Conservation (phyloP, 2,888 invertebrate species). For the Drosophila meridiana region DNA sequence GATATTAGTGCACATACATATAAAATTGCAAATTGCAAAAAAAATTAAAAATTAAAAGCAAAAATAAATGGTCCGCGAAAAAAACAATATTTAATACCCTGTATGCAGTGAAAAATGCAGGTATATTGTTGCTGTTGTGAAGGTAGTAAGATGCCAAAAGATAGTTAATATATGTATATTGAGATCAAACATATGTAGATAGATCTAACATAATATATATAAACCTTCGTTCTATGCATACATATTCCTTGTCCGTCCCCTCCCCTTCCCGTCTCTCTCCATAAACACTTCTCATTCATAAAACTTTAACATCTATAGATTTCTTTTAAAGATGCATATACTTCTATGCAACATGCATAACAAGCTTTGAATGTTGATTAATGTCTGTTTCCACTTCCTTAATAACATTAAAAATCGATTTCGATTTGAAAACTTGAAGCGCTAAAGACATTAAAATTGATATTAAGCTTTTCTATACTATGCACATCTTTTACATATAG, state of each 20-base stretch:
- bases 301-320: background rate
- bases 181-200: too few species aligned
- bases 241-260: background rate
- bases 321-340: background rate
- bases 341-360: background rate
- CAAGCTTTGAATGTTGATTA: background rate
- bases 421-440: background rate
- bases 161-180: too few species aligned
- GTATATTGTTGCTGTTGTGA: background rate
- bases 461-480: background rate
- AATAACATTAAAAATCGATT: constrained; percentile 2
- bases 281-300: background rate
- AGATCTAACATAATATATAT: too few species aligned
- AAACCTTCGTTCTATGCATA: background rate
- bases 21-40: constrained; percentile 45
- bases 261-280: background rate
- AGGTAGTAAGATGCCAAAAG: too few species aligned
- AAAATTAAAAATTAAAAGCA: background rate
- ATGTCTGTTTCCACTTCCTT: background rate
- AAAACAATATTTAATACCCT: constrained; percentile 12
- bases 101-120: background rate
- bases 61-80: constrained; percentile 11
- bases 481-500: background rate
- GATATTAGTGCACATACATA: constrained; percentile 1
- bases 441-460: background rate